These are phyloP conservation scores for Ceratina japonica DNA, from an alignment of 1,140 invertebrate genomes.

Conservation along the genomic window DNA sequence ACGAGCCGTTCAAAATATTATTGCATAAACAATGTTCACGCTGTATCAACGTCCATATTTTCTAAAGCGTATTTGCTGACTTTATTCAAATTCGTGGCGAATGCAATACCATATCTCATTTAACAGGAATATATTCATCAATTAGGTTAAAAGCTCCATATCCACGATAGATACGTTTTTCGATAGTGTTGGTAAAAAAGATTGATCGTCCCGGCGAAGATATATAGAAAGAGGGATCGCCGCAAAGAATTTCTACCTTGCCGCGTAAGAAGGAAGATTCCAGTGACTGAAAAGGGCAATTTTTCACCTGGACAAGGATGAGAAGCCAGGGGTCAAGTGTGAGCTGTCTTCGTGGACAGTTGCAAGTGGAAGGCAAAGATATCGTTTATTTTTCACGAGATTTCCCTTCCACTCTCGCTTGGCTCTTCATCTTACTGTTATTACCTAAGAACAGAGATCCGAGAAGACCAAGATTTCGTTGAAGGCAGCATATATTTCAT, in stretches of 20 bases:
- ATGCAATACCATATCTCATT: too few species aligned
- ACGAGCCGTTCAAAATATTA: background rate
- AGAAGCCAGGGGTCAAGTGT: slow-evolving; percentile 31
- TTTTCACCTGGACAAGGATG: slow-evolving; percentile 48
- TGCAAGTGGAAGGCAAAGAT: slow-evolving; percentile 8
- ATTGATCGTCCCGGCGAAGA: slow-evolving; percentile 18
- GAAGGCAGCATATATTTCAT: too few species aligned
- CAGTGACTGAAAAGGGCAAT: slow-evolving; percentile 43
- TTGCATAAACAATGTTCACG: background rate
- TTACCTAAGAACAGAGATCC: background rate
- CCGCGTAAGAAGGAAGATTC: slow-evolving; percentile 43
- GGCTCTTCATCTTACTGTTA: background rate
- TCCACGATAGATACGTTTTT: background rate
- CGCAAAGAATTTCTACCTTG: slow-evolving; percentile 50
- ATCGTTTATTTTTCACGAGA: background rate
- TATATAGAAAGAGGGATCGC: slow-evolving; percentile 33
- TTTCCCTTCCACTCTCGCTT: background rate
- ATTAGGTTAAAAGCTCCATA: background rate
- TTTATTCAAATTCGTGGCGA: background rate
- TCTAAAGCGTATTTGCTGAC: background rate
- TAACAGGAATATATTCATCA: background rate
- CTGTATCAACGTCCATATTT: background rate
- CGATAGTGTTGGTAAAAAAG: background rate
- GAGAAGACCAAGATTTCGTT: too few species aligned
- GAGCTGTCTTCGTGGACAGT: slow-evolving; percentile 45